Conservation (phyloP, 1,140 invertebrate species). For the Caenorhabditis briggsae region DNA sequence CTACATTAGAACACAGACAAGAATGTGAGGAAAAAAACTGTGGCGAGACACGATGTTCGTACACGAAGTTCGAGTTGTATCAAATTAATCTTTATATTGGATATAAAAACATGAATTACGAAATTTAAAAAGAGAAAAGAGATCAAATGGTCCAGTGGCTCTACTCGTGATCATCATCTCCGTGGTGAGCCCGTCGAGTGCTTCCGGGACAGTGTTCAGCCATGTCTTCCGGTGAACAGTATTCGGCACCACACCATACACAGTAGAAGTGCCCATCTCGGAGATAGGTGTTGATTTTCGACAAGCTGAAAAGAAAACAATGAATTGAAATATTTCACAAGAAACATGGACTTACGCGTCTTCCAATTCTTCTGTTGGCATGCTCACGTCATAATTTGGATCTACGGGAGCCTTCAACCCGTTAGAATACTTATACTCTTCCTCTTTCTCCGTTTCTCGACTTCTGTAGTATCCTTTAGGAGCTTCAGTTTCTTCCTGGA, state of each 20-base stretch:
- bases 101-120: no score
- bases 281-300: conserved; percentile 82
- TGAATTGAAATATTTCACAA: conserved; percentile 8
- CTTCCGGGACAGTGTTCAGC: conserved; percentile 20
- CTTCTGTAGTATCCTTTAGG: conserved; percentile 51
- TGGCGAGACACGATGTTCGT: conserved; percentile 28
- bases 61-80: conserved; percentile 19
- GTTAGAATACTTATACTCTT: conserved; percentile 30
- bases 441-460: conserved; percentile 63
- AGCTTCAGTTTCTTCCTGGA: neutral
- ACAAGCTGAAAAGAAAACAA: conserved; percentile 38
- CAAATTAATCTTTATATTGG: neutral
- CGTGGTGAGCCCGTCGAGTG: conserved; percentile 29
- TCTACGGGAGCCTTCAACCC: conserved; percentile 18
- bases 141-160: neutral
- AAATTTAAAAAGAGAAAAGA: no score
- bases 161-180: conserved; percentile 35
- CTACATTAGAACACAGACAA: conserved; percentile 27
- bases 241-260: conserved; percentile 83
- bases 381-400: conserved; percentile 66
- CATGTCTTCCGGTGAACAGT: conserved; percentile 43
- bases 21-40: conserved; percentile 1
- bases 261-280: conserved; percentile 84
- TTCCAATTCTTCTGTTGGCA: conserved; percentile 81
- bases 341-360: conserved; percentile 77